Base-by-base conservation (phyloP, 2,113 vertebrate genomes). In the Hyla sarda region DNA sequence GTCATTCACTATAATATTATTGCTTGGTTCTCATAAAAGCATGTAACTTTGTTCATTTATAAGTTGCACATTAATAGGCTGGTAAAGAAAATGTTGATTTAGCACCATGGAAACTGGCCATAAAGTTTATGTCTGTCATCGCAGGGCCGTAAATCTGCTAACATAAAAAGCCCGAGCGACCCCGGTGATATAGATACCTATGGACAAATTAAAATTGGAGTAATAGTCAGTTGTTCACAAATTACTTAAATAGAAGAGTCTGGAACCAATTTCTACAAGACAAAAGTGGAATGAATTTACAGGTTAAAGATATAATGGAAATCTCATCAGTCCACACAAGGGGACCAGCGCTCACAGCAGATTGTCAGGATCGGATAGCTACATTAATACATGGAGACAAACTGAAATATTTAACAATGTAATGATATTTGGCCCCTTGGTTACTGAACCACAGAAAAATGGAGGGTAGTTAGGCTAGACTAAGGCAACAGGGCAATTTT, bases 71-170 rank as follows among this genome's bases (percentile, higher is more conserved):
- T 34, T 84, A 30, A 84, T 77, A 77, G 25, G 71, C 30, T 30
- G 48, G 52, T 74, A 75, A 54, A 67, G 67, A 52, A 72, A 72
- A 83, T 83, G 81, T 83, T 83, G 81, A 83, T 72, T 47, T 72
- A 54, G 81, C 28, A 56, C 28, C 41, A 83, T 82, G 67, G 45
- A 72, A 67, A 74, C 71, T 1, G 11, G 52, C 34, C 23, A 50
- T 84, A 84, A 84, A 60, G 14, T 58, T 45, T 45, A 47, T 74
- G 54, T 37, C 32, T 84, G 52, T 58, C 69, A 84, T 41, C 30
- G n/a, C 69, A 75, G 54, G 71, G 65, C 47, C 34, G 81, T 72
- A 76, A 76, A 76, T 52, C 74, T 76, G 74, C 48, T 28, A 76
- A 69, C 65, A 69, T 69, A 34, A 69, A n/a, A 69, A 69, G 65